phyloP scores from a whole-genome alignment of 1,140 invertebrate species.

The Watersipora subatra region DNA sequence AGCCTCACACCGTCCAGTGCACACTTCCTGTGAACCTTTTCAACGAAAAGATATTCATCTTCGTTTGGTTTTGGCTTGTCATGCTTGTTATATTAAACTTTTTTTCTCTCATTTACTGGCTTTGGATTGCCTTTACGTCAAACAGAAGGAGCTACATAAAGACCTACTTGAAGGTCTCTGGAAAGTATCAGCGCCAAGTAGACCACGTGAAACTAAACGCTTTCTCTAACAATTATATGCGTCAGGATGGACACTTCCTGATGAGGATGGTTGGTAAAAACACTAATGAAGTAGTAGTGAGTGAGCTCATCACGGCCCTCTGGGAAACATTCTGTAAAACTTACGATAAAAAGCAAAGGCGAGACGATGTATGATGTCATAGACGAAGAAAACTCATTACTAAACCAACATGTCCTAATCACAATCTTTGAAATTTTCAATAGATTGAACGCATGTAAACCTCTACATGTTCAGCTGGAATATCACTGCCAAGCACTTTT shows the following conservation, averaged over 20 bases:
- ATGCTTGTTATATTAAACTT: constrained; percentile 23
- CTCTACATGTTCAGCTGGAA: no score
- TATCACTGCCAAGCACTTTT: no score
- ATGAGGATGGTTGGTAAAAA: constrained; percentile 32
- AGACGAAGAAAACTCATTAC: no score
- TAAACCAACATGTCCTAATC: no score
- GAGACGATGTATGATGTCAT: no score
- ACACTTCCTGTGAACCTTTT: constrained; percentile 48
- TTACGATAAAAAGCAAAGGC: constrained; percentile 21
- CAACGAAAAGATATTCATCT: constrained; percentile 47
- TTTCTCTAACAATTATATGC: constrained; percentile 31
- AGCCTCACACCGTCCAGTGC: constrained; percentile 45
- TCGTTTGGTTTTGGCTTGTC: constrained; percentile 47
- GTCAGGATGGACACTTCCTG: constrained; percentile 35
- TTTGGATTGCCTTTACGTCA: constrained; percentile 22
- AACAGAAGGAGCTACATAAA: constrained; percentile 27
- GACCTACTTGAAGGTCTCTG: constrained; percentile 29
- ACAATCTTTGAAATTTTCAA: no score
- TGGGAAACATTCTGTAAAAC: constrained; percentile 31
- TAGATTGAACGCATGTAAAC: no score
- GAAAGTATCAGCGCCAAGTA: constrained; percentile 19
- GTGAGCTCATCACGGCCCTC: constrained; percentile 27
- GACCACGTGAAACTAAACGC: constrained; percentile 23
- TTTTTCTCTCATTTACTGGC: constrained; percentile 29
- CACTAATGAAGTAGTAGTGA: constrained; percentile 31